A percentile compares a stretch with the other conserved stretches of the same genome.
Evolutionary conservation across 2,888 invertebrate species (phyloP).

Genomic region (Syrphus vitripennis): DNA sequence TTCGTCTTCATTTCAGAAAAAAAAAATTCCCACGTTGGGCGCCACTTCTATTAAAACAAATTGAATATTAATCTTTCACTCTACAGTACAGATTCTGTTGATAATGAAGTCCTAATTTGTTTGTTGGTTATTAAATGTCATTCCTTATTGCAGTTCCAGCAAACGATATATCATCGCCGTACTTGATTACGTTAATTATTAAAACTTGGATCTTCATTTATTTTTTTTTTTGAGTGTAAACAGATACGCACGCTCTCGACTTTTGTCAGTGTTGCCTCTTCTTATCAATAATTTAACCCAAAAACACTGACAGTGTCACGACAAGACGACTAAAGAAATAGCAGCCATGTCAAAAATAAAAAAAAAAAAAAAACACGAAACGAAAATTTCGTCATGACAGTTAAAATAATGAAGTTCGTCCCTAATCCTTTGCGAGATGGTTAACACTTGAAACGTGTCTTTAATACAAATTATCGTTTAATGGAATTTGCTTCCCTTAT

Average conservation of each 20-base stretch:
- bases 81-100: no score
- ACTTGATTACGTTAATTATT: no score
- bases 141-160: no score
- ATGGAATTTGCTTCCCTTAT: constrained; percentile 16
- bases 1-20: no score
- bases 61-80: no score
- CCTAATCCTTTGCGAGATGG: constrained; percentile 63
- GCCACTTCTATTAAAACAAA: no score
- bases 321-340: neutral
- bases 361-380: constrained; percentile 7
- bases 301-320: constrained; percentile 40
- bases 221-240: neutral
- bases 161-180: no score
- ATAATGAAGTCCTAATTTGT: no score
- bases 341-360: neutral
- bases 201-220: no score
- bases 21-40: no score
- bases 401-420: constrained; percentile 65
- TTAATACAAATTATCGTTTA: constrained; percentile 65
- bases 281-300: constrained; percentile 58
- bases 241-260: neutral
- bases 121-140: no score
- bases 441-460: constrained; percentile 68
- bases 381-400: constrained; percentile 32
- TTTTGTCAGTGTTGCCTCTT: neutral